Evolutionary conservation across 2,113 vertebrate species (phyloP).

Genomic region (Daboia siamensis): DNA sequence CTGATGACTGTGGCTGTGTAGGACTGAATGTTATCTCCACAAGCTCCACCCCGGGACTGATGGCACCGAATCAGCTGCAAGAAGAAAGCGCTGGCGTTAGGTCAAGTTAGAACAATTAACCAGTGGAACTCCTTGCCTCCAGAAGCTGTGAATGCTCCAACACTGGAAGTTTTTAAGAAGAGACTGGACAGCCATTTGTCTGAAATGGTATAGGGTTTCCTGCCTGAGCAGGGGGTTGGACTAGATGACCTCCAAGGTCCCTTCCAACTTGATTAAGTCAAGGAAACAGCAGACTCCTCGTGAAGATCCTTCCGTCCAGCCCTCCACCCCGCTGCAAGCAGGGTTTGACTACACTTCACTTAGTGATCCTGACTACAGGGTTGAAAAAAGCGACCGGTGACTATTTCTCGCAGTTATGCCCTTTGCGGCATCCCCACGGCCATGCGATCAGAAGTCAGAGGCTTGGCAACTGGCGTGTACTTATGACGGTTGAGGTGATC

Average conservation of each 20-base stretch:
- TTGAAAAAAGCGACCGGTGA: not conserved
- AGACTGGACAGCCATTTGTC: too few species aligned
- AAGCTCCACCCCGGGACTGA: conserved; percentile 95
- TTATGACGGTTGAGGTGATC: not conserved
- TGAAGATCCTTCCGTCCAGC: not conserved
- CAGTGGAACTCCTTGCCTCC: too few species aligned
- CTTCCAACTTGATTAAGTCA: conserved; percentile 23
- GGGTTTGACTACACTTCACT: too few species aligned
- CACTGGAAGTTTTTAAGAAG: too few species aligned
- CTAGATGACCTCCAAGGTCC: too few species aligned
- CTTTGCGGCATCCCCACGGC: not conserved
- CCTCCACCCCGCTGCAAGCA: too few species aligned
- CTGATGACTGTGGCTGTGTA: conserved; percentile 98
- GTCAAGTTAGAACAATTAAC: conserved; percentile 30
- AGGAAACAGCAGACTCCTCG: conserved; percentile 53
- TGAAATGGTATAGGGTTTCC: too few species aligned
- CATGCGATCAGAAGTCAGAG: not conserved
- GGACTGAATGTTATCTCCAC: conserved; percentile 96
- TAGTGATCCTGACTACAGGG: too few species aligned
- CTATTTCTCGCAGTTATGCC: not conserved
- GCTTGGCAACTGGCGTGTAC: not conserved
- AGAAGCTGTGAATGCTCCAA: too few species aligned
- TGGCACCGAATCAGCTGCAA: conserved; percentile 93
- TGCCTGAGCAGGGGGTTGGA: too few species aligned
- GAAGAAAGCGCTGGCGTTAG: conserved; percentile 50